Evolutionary conservation across 1,140 invertebrate species (phyloP).

Genomic region (Pachyrhynchus sulphureomaculatus): DNA sequence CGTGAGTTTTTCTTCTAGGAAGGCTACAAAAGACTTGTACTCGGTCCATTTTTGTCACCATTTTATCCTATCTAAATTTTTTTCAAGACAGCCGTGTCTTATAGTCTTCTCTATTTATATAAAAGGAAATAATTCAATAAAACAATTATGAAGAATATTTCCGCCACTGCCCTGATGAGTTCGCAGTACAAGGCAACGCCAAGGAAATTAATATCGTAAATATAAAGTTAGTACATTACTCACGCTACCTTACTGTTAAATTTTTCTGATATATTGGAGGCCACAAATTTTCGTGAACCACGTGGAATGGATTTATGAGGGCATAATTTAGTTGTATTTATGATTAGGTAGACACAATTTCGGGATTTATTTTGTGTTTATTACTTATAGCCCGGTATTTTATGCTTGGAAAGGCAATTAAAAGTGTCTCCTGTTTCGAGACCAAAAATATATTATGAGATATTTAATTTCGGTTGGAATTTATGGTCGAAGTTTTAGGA

Average conservation of each 20-base stretch:
- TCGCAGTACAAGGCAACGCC: conserved; percentile 33
- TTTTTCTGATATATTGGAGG: conserved; percentile 49
- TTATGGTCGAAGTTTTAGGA: neutral
- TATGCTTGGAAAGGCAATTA: conserved; percentile 25
- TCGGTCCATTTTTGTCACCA: no score
- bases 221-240: conserved; percentile 49
- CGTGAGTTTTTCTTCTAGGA: no score
- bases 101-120: no score
- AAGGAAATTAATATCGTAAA: conserved; percentile 51
- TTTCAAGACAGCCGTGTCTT: no score
- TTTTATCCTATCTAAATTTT: no score
- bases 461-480: neutral
- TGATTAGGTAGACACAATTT: conserved; percentile 43
- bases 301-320: conserved; percentile 48
- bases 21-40: no score
- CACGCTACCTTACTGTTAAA: conserved; percentile 39
- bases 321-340: conserved; percentile 46
- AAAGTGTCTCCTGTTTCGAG: conserved; percentile 15
- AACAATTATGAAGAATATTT: conserved; percentile 10
- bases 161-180: conserved; percentile 29
- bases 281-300: conserved; percentile 47
- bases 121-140: neutral
- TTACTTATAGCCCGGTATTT: conserved; percentile 19
- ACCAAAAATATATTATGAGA: neutral
- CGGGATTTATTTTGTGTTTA: conserved; percentile 31